Evolutionary conservation across 1,140 invertebrate genomes (phyloP), one percentile per base, ranked within the genome.

Genomic region (Drosophila persimilis): DNA sequence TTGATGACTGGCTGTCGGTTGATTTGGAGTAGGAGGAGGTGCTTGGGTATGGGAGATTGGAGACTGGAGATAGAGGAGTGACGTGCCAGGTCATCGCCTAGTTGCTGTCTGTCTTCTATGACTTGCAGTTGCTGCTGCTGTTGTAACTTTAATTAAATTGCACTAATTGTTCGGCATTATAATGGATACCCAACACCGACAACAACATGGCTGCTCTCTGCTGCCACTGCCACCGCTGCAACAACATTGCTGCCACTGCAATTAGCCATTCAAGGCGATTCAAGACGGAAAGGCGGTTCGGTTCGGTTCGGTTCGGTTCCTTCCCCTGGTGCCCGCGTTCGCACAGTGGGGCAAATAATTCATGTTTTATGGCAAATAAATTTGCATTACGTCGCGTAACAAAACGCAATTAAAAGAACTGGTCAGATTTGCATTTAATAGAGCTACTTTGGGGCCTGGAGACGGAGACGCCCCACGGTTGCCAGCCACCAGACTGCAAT

Each of bases 71-170:
- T 43, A 39, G 48, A 45, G 66, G 81, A 84, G 74, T 73, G 80
- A 80, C 80, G 73, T 84, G 80, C 57, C 81, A 86, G 81, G 81
- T 85, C 81, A 75, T 77, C 58, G 69, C 55, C 56, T 59, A 72
- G 69, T 58, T 54, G 57, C 47, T 64, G 55, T 67, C 56, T 35
- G 43, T 55, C 35, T 48, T 51, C 22, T 77, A 59, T 85, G 81
- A 86, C 81, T 85, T 85, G 80, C 80, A 85, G 44, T 73, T 67
- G 41, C 56, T 50, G 44, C 53, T 62, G 29, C 54, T 70, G 62
- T 77, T 62, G 76, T 84, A 85, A 63, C 73, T 84, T 83, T 85
- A 85, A 85, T 85, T 85, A 85, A 88, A 85, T 85, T 85, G 81
- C 83, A 83, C 81, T 86, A 86, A 86, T 86, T 86, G 78, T 78